These are phyloP conservation scores for Eupithecia subumbrata DNA, from an alignment of 2,888 invertebrate species.

Conservation along the genomic window DNA sequence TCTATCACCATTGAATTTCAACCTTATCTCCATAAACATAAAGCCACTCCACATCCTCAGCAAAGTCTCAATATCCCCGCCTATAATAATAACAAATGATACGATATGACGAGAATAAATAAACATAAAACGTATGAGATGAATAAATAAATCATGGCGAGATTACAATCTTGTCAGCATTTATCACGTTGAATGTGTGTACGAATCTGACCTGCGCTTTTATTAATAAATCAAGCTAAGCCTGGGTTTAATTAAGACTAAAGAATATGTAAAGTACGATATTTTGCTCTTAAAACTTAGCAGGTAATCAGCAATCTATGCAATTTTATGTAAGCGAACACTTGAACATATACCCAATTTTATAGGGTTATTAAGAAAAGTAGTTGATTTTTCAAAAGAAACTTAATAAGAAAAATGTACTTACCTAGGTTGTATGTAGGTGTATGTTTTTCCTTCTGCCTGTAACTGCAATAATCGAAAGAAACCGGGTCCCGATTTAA, in stretches of 20 bases:
- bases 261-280: too few species aligned
- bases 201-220: constrained; percentile 4
- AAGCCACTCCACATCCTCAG: not conserved
- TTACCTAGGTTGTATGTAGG: too few species aligned
- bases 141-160: constrained; percentile 26
- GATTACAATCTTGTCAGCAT: constrained; percentile 26
- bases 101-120: constrained; percentile 7
- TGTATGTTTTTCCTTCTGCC: too few species aligned
- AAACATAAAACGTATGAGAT: constrained; percentile 10
- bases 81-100: not conserved
- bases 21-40: not conserved
- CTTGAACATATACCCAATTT: too few species aligned
- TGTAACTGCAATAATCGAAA: too few species aligned
- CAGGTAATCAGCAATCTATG: not conserved
- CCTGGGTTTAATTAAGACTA: not conserved
- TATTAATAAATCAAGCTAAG: not conserved
- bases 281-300: not conserved
- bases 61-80: constrained; percentile 1
- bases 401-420: too few species aligned
- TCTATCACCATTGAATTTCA: not conserved
- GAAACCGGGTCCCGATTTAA: too few species aligned
- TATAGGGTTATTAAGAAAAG: too few species aligned
- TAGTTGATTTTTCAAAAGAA: too few species aligned
- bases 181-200: constrained; percentile 22
- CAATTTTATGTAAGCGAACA: not conserved